Evolutionary conservation across 2,113 vertebrate genomes (phyloP).

Genomic region (Neolamprologus sp.): DNA sequence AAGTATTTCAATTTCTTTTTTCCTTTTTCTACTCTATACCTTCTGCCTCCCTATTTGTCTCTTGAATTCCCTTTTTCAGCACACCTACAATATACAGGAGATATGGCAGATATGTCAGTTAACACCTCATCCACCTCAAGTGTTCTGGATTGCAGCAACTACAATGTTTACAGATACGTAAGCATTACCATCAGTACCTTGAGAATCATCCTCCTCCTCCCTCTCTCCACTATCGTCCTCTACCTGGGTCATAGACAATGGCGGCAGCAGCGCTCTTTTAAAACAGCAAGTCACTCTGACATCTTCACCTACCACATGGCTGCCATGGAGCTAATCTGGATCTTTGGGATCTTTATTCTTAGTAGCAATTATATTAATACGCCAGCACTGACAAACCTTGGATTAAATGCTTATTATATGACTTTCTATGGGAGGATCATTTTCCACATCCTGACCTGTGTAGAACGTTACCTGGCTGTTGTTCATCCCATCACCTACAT

Average conservation of each 20-base stretch:
- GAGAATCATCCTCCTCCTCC: background rate
- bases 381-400: accelerated
- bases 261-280: background rate
- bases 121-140: background rate
- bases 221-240: background rate
- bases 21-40: background rate
- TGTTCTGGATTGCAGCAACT: accelerated
- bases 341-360: accelerated
- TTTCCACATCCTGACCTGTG: background rate
- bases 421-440: background rate
- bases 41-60: background rate
- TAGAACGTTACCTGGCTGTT: conserved; percentile 5
- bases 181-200: accelerated
- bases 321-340: background rate
- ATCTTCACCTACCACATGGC: background rate
- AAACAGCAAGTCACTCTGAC: background rate
- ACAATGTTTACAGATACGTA: accelerated
- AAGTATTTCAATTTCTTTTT: background rate
- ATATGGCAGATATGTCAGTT: background rate
- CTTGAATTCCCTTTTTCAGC: background rate
- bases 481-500: background rate
- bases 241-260: background rate
- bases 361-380: accelerated
- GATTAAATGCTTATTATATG: accelerated
- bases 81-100: background rate